Conservation (phyloP, 2,113 vertebrate genomes). For the Rhinolophus ferrumequinum region DNA sequence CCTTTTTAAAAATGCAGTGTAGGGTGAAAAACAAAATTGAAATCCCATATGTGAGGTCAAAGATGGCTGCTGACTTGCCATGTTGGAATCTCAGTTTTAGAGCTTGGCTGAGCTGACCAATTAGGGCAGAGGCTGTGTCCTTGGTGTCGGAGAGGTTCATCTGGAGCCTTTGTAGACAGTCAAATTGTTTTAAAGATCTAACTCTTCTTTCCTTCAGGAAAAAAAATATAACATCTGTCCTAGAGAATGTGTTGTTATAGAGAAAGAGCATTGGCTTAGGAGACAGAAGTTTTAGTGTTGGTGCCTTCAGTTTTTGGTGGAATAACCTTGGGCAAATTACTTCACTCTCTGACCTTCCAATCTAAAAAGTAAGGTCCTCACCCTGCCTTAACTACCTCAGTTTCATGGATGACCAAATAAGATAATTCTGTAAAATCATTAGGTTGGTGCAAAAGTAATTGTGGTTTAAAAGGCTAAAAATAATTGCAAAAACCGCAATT, state of each 20-base stretch:
- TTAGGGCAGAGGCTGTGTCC: neutral
- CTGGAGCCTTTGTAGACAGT: neutral
- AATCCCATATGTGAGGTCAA: neutral
- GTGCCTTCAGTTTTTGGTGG: neutral
- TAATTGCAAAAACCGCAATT: no score
- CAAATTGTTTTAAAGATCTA: neutral
- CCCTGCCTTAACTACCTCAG: neutral
- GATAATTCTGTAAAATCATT: neutral
- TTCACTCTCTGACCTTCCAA: neutral
- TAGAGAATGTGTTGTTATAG: neutral
- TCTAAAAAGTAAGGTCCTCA: neutral
- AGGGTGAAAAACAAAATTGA: neutral
- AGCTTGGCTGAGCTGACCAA: neutral
- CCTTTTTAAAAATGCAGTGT: neutral
- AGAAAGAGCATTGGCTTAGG: neutral
- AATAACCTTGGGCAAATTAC: neutral
- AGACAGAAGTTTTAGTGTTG: neutral
- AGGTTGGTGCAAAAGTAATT: no score
- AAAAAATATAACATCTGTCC: neutral
- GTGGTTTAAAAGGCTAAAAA: no score
- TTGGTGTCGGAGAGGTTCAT: neutral
- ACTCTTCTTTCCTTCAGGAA: neutral
- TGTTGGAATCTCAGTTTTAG: neutral
- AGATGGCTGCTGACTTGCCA: neutral
- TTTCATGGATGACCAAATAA: neutral